Conservation (phyloP, 1,140 invertebrate genomes). For the Vanessa atalanta region DNA sequence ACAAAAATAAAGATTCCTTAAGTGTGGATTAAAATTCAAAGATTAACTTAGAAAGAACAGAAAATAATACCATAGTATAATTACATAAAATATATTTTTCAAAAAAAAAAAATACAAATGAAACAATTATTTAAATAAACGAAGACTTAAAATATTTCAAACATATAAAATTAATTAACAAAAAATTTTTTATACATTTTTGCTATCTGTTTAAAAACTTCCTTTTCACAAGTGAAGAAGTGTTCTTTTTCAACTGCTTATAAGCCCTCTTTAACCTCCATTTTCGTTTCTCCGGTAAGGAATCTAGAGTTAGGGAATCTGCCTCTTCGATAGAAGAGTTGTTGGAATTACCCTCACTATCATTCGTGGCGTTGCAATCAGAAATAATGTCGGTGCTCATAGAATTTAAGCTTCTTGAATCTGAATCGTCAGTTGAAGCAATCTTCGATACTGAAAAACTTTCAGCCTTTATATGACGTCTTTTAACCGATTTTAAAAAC, state of each 20-base stretch:
- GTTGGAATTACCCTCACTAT: neutral
- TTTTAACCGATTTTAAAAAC: slow-evolving; percentile 46
- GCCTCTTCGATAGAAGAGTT: neutral
- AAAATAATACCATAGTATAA: neutral
- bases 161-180: neutral
- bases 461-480: neutral
- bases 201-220: slow-evolving; percentile 5
- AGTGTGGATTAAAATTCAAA: too few species aligned
- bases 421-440: slow-evolving; percentile 18
- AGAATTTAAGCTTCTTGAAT: neutral
- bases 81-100: slow-evolving; percentile 1
- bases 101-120: neutral
- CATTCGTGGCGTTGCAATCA: neutral
- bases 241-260: slow-evolving; percentile 13
- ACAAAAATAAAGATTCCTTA: too few species aligned
- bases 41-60: too few species aligned
- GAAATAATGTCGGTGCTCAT: neutral
- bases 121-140: neutral
- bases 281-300: neutral
- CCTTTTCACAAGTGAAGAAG: neutral
- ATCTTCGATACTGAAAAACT: slow-evolving; percentile 36
- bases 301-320: neutral
- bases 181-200: neutral
- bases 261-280: neutral
- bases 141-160: neutral